Evolutionary conservation across 2,113 vertebrate genomes (phyloP).

Genomic region (Phalacrocorax carbo): DNA sequence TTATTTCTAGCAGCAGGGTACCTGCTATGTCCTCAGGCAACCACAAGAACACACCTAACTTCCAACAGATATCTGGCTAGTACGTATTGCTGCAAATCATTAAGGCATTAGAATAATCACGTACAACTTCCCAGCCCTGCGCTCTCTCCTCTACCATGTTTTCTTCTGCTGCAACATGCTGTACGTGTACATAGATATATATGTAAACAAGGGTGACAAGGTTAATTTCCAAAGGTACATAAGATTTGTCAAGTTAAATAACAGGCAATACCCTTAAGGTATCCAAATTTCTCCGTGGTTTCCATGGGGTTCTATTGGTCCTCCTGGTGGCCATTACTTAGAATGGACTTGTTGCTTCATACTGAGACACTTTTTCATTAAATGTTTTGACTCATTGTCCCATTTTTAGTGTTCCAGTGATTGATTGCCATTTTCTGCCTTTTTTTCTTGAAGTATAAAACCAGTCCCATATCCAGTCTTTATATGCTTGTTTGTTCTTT

Average conservation of each 20-base stretch:
- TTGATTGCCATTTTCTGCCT: not conserved
- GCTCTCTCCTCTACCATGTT: fast-evolving
- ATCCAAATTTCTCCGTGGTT: not conserved
- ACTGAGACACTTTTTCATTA: not conserved
- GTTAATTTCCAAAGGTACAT: not conserved
- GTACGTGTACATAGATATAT: not conserved
- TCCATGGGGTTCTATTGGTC: not conserved
- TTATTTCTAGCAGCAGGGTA: not conserved
- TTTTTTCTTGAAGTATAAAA: not conserved
- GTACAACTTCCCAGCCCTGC: not conserved
- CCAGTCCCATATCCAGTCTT: not conserved
- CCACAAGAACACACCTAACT: not conserved
- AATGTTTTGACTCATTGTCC: not conserved
- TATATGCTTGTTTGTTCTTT: not conserved
- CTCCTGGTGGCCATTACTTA: not conserved
- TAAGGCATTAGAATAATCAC: not conserved
- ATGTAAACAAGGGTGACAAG: not conserved
- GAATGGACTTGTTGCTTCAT: not conserved
- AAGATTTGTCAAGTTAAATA: not conserved
- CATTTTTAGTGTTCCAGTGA: not conserved
- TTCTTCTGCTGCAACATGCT: not conserved
- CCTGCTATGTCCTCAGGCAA: not conserved
- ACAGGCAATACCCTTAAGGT: not conserved
- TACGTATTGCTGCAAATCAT: not conserved
- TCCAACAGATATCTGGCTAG: not conserved